Conservation (phyloP, 2,888 invertebrate genomes). For the Dryobotodes eremita region DNA sequence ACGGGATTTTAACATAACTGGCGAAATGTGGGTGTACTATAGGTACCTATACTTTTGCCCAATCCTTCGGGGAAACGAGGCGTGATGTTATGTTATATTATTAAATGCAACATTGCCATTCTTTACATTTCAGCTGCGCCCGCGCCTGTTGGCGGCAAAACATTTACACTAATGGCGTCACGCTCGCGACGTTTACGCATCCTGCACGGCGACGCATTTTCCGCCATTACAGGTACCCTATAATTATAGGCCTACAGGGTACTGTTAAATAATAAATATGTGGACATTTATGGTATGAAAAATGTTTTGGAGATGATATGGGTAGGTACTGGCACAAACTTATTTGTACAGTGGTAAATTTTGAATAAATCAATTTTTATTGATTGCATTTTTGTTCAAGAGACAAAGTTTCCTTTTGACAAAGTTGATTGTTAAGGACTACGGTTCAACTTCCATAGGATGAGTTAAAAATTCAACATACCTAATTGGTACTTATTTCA, state of each 20-base stretch:
- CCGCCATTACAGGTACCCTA: constrained; percentile 29
- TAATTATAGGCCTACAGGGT: not conserved
- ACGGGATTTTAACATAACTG: too few relatives aligned
- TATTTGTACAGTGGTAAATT: not conserved
- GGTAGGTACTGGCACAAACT: not conserved
- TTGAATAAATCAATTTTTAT: not conserved
- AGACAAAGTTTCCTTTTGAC: not conserved
- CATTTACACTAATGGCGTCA: constrained; percentile 54
- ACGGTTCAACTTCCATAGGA: not conserved
- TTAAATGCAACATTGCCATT: not conserved
- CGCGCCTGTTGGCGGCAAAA: constrained; percentile 56
- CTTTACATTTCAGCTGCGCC: constrained; percentile 32
- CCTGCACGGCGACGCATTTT: constrained; percentile 35
- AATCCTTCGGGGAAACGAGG: not conserved
- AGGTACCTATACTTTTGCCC: not conserved
- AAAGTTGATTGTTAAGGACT: not conserved
- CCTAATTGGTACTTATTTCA: not conserved
- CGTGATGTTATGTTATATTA: not conserved
- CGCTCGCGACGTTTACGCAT: constrained; percentile 44
- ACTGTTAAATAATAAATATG: constrained; percentile 4
- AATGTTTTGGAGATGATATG: not conserved
- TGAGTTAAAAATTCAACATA: too few relatives aligned
- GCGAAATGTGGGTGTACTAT: not conserved
- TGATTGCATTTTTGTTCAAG: not conserved
- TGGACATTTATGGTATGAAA: not conserved